A percentile compares a stretch with the other conserved stretches of the same genome.
These are phyloP conservation scores for Caenorhabditis elegans DNA, from an alignment of 1,140 invertebrate species.

Conservation along the genomic window WBcel235 BX284605.5:10954001-10954500, in stretches of 20 bases:
- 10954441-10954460: not conserved
- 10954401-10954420: not conserved
- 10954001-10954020: not conserved
- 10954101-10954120: not conserved
- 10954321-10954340: not conserved
- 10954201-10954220: not conserved
- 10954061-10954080: not conserved
- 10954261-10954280: not conserved
- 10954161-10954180: slow-evolving; percentile 10
- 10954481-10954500: not conserved
- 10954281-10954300: not conserved
- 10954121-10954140: not conserved
- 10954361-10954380: not conserved
- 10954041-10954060: not conserved
- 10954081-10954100: not conserved
- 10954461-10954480: not conserved
- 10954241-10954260: slow-evolving; percentile 22
- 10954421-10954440: not conserved
- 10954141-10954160: not conserved
- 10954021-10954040: not conserved
- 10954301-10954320: not conserved
- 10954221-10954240: slow-evolving; percentile 7
- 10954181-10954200: not conserved
- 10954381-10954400: not conserved
- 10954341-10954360: too few relatives aligned